Base-by-base conservation (phyloP, 2,113 vertebrate genomes). In the Balaenoptera acutorostrata region DNA sequence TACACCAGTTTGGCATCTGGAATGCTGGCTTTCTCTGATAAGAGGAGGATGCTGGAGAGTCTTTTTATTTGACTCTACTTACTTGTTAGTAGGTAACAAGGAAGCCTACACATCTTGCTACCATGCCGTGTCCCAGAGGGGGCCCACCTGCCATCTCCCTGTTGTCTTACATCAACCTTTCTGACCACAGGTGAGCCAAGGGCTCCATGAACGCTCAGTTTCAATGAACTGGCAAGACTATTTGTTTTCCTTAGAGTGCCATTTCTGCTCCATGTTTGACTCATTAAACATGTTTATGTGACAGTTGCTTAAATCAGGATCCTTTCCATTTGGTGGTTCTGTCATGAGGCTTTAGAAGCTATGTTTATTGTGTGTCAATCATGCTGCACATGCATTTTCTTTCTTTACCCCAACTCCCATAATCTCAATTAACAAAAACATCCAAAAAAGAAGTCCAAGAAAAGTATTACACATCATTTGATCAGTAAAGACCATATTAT, bases 201-300 rank as follows among this genome's bases (percentile, higher is more conserved):
- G 90, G 25, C 52, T 68, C 5, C 78, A 39, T 84, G 69, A 95
- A 95, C 63, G 74, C 83, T 84, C 75, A 57, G 96, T 96, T 98
- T 92, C 71, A 74, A 0, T 55, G 83, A 97, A 63, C 88, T 41
- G 59, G 15, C 0, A 27, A 98, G 64, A 72, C 8, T 94, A 57
- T 94, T 98, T 96, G 59, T 95, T 98, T 55, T 97, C 86, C 82
- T 96, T 97, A 33, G 66, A 90, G 64, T 91, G 52, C 57, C 72
- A 89, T 97, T 95, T 98, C 96, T 98, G 64, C 92, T 97, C 77
- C 83, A 59, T 46, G 20, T 84, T 96, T 96, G 71, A 98, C 41
- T 98, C 36, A 88, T 93, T 96, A 90, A 94, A 92, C 8, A 12
- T 39, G 41, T 92, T 97, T 97, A 72, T 89, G 77, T 11, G 36